Conservation (phyloP, 2,797 vertebrate genomes). For the Ceryle rudis region DNA sequence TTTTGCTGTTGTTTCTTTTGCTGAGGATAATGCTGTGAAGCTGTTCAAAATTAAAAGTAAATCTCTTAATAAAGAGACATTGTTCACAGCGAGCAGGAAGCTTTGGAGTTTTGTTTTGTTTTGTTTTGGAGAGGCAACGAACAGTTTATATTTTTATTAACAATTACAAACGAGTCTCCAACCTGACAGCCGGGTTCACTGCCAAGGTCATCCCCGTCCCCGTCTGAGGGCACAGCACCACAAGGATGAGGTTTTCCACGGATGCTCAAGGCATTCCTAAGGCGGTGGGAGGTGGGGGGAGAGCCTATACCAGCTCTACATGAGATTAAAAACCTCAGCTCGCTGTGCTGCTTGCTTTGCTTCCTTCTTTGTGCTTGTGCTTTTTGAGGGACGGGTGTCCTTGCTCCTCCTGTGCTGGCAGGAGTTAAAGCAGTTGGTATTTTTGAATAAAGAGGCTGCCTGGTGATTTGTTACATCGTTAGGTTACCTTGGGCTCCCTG, state of each 20-base stretch:
- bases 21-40: constrained; percentile 52
- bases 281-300: neutral
- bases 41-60: constrained; percentile 78
- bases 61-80: constrained; percentile 70
- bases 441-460: constrained; percentile 48
- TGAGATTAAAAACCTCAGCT: neutral
- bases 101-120: neutral
- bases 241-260: neutral
- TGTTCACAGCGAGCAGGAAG: constrained; percentile 49
- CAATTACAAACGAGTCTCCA: neutral
- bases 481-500: constrained; percentile 52
- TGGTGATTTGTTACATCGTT: constrained; percentile 63
- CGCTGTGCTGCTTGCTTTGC: neutral
- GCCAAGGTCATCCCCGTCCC: accelerated
- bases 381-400: neutral
- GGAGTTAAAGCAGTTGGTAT: neutral
- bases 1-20: constrained; percentile 14
- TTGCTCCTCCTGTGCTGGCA: neutral
- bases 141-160: constrained; percentile 38
- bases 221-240: accelerated
- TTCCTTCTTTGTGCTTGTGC: neutral
- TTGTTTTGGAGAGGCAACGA: neutral
- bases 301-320: neutral
- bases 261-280: neutral
- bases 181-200: neutral